A percentile compares a stretch with the other conserved stretches of the same genome.
Evolutionary conservation across 2,113 vertebrate genomes (phyloP).

Genomic region (Saccopteryx bilineata): DNA sequence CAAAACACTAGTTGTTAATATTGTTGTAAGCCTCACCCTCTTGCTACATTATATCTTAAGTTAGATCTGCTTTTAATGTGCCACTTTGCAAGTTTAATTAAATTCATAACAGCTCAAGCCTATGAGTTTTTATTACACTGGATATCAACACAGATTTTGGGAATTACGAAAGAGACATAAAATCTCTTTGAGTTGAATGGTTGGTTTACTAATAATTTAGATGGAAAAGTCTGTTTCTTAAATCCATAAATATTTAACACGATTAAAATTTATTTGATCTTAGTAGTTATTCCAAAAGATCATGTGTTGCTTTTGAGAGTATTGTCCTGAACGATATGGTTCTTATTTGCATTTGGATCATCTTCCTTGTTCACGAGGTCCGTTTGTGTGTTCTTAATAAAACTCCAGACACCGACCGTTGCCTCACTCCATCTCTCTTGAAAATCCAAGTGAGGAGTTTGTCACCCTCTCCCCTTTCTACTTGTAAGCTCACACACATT

Average conservation of each 20-base stretch:
- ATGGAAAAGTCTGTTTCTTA: constrained; percentile 54
- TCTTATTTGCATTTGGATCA: constrained; percentile 13
- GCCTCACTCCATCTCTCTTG: not conserved
- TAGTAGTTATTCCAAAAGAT: not conserved
- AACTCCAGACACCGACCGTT: not conserved
- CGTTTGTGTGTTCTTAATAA: not conserved
- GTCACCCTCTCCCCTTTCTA: not conserved
- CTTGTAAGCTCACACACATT: not conserved
- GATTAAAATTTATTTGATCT: constrained; percentile 44
- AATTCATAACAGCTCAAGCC: constrained; percentile 74
- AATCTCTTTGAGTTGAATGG: constrained; percentile 35
- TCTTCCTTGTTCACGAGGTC: not conserved
- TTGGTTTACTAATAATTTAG: constrained; percentile 32
- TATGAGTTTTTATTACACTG: constrained; percentile 22
- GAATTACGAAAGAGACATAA: constrained; percentile 9
- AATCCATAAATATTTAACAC: constrained; percentile 34
- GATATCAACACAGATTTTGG: constrained; percentile 63
- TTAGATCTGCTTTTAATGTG: constrained; percentile 76
- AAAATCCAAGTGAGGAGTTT: constrained; percentile 5
- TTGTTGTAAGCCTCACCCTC: constrained; percentile 65
- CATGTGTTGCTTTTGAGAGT: not conserved
- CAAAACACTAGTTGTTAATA: constrained; percentile 71
- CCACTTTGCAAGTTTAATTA: constrained; percentile 74
- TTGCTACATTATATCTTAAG: constrained; percentile 66
- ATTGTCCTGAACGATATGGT: not conserved